Conservation (phyloP, 2,888 invertebrate genomes). For the Agrypnus murinus region DNA sequence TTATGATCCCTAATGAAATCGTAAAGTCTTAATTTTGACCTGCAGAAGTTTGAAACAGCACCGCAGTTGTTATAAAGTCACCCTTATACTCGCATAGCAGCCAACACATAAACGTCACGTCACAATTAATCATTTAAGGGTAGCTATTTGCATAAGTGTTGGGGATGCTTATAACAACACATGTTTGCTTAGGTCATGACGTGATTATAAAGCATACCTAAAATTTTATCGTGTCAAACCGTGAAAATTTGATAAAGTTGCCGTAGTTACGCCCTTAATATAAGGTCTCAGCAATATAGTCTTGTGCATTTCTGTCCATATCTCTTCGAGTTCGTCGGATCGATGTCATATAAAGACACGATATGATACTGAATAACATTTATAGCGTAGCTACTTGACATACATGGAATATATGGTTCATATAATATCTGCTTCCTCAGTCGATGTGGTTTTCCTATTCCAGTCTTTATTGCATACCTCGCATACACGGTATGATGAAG, state of each 20-base stretch:
- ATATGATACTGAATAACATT: slow-evolving; percentile 22
- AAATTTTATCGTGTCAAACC: neutral
- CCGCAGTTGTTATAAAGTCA: slow-evolving; percentile 10
- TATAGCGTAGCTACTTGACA: slow-evolving; percentile 25
- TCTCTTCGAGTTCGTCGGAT: slow-evolving; percentile 33
- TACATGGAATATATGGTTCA: slow-evolving; percentile 30
- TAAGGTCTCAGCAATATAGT: neutral
- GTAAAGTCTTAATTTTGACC: neutral
- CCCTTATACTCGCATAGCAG: neutral
- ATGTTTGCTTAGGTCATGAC: neutral
- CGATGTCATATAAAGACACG: slow-evolving; percentile 34
- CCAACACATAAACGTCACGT: neutral
- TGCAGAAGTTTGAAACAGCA: neutral
- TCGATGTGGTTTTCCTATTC: slow-evolving; percentile 13
- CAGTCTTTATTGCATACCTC: slow-evolving; percentile 24
- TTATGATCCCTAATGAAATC: too few species aligned
- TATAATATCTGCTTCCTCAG: slow-evolving; percentile 18
- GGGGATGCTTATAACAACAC: neutral
- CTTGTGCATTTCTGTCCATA: slow-evolving; percentile 11
- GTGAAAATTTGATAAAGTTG: neutral
- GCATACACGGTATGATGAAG: slow-evolving; percentile 8
- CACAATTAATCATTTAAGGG: slow-evolving; percentile 10
- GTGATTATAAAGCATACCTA: neutral
- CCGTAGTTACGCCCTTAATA: neutral
- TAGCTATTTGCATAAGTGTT: neutral